phyloP scores from a whole-genome alignment of 2,888 invertebrate genomes.

The Metopia argyrocephala region DNA sequence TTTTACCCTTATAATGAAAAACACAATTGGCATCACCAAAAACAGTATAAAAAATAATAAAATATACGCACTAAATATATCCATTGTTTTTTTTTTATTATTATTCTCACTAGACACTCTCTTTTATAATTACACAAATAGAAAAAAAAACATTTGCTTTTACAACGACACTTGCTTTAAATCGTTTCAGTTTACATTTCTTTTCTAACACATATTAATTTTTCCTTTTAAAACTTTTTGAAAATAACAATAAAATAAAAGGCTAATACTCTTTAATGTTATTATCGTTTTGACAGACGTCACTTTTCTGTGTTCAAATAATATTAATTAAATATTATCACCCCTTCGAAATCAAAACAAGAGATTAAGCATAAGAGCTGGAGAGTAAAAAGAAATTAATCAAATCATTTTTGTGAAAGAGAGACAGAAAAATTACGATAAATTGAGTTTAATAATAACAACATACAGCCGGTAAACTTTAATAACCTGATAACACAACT shows the following conservation, averaged over 20 bases:
- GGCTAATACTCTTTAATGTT: slow-evolving; percentile 6
- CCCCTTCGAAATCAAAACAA: background rate
- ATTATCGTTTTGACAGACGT: slow-evolving; percentile 5
- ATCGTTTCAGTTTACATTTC: background rate
- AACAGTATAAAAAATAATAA: slow-evolving; percentile 39
- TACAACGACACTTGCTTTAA: background rate
- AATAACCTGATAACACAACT: too few relatives aligned
- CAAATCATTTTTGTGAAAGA: too few relatives aligned
- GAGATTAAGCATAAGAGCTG: background rate
- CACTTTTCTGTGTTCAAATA: background rate
- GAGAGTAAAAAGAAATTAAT: too few relatives aligned
- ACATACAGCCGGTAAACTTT: too few relatives aligned
- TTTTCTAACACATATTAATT: background rate
- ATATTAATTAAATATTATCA: slow-evolving; percentile 21
- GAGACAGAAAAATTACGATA: too few relatives aligned
- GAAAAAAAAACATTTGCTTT: too few relatives aligned
- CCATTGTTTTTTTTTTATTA: slow-evolving; percentile 38
- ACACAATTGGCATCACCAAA: slow-evolving; percentile 37
- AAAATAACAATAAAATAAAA: background rate
- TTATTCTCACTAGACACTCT: background rate
- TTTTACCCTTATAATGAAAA: slow-evolving; percentile 40
- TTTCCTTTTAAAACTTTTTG: slow-evolving; percentile 3
- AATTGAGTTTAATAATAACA: too few relatives aligned
- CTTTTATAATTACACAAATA: background rate
- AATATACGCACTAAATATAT: slow-evolving; percentile 32